Evolutionary conservation across 2,797 vertebrate species (phyloP), one percentile per base, ranked within the genome.

Genomic region (Otolemur crassicaudatus): DNA sequence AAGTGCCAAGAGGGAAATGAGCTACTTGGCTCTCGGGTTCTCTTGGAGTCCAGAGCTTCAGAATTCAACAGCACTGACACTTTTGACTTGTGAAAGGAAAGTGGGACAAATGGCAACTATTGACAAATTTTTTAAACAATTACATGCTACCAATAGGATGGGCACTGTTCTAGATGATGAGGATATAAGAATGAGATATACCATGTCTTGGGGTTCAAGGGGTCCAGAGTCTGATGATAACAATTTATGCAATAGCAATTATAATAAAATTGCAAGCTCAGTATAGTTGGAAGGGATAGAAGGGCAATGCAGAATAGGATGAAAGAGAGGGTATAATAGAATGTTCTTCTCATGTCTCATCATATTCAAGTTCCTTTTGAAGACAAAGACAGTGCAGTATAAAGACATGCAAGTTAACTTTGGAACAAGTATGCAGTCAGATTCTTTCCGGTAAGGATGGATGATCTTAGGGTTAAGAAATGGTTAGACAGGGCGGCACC

Each of bases 21-120:
- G 20, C 58, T 1, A 13, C 25, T 85, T 72, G 83, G 2, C n/a
- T 63, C 70, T 97, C 37, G 0, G 2, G 4, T 72, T 93, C 90
- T 95, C 49, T 53, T 40, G 63, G 63, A 91, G 87, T 87, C 60
- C 67, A 86, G 29, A 88, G 1, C 27, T 87, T 87, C 91, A 94
- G 49, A 94, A 94, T 87, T 67, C 76, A 81, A 7, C 8, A 29
- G 2, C 34, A 94, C 4, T n/a, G n/a, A 40, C 0, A 58, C 23
- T 58, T 61, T 29, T n/a, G 31, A 73, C 37, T 80, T 81, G 31
- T 75, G 37, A 22, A 90, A 27, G 16, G 20, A 53, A 19, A 23
- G 25, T 87, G n/a, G n/a, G 49, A 87, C 14, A 67, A 92, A 79
- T 56, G 46, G 37, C 31, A 91, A 11, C 29, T 63, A 70, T 70